Base-by-base conservation (phyloP, 2,113 vertebrate genomes). In the Corydoras sp. region DNA sequence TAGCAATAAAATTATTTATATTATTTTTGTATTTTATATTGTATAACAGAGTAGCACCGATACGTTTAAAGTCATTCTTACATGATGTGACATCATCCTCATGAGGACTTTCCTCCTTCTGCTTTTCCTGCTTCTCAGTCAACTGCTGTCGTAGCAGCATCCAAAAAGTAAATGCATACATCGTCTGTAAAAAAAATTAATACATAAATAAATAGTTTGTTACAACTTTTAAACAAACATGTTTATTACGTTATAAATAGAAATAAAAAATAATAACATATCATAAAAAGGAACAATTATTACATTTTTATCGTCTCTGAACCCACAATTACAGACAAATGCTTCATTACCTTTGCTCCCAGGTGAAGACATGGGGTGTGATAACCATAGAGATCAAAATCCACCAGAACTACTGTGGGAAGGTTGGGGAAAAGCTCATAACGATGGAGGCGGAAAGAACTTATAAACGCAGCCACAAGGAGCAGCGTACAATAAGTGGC, bases 401-500 rank as follows among this genome's bases (percentile, higher is more conserved):
- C 90, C 31, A 75, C 55, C 11, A 94, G 88, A 7, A 87, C 78
- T 2, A 87, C 76, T 0, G 76, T 77, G 5, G 86, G 87, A 9
- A 90, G 69, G 2, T 75, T 74, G 0, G 90, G 89, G 78, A 86
- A 89, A 55, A 90, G 79, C 80, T 91, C 90, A 11, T 85, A 79
- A 61, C 84, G 86, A 48, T 85, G 87, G n/a, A 90, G 62, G 3
- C 86, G 87, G 14, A 93, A 83, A n/a, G 85, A 86, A 32, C 87
- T 90, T 30, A 87, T 70, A 69, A 90, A 94, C 31, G 82, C 87
- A 10, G 85, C 81, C 58, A 84, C 56, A 62, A 91, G 72, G 82
- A 95, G 88, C 29, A 90, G 82, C 8, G 91, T 92, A 69, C 89
- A 80, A 2, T 88, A 86, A 51, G 83, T 67, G 9, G 91, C 92